Percentiles rank a stretch among this genome's conserved stretches.
phyloP scores from a whole-genome alignment of 2,888 invertebrate species.

The Metopia argyrocephala region DNA sequence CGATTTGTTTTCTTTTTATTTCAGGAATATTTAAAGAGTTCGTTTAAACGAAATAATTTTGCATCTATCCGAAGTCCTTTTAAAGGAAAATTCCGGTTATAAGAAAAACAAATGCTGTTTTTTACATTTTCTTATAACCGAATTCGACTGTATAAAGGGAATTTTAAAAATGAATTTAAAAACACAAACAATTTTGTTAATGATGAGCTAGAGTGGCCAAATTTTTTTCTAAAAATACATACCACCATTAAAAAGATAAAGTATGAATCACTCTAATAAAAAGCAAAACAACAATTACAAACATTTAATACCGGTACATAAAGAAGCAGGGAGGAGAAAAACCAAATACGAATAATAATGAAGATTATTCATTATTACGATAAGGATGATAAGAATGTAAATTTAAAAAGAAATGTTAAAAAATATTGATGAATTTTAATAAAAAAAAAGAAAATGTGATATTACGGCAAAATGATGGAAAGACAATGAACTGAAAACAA shows the following conservation, averaged over 20 bases:
- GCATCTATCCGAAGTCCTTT: too few species aligned
- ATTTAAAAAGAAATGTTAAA: neutral
- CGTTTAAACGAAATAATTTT: too few species aligned
- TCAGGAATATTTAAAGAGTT: too few species aligned
- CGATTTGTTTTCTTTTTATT: too few species aligned
- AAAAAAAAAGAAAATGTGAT: constrained; percentile 1
- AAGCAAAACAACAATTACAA: constrained; percentile 18
- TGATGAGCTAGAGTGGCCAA: constrained; percentile 46
- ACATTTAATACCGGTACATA: constrained; percentile 53
- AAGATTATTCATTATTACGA: constrained; percentile 32
- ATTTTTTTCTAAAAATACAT: constrained; percentile 19
- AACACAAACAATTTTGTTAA: constrained; percentile 25
- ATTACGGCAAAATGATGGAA: neutral
- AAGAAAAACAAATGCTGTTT: too few species aligned
- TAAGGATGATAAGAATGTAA: constrained; percentile 16
- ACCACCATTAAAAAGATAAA: neutral
- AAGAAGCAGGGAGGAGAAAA: neutral
- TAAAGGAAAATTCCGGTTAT: too few species aligned
- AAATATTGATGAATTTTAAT: constrained; percentile 14
- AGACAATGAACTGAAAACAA: neutral
- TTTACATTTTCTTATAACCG: too few species aligned
- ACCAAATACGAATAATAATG: constrained; percentile 5
- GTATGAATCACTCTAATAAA: constrained; percentile 45
- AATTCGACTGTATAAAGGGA: too few species aligned
- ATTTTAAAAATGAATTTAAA: neutral